These are phyloP conservation scores for Meleagris gallopavo DNA, from an alignment of 2,113 vertebrate species.

Conservation along the genomic window DNA sequence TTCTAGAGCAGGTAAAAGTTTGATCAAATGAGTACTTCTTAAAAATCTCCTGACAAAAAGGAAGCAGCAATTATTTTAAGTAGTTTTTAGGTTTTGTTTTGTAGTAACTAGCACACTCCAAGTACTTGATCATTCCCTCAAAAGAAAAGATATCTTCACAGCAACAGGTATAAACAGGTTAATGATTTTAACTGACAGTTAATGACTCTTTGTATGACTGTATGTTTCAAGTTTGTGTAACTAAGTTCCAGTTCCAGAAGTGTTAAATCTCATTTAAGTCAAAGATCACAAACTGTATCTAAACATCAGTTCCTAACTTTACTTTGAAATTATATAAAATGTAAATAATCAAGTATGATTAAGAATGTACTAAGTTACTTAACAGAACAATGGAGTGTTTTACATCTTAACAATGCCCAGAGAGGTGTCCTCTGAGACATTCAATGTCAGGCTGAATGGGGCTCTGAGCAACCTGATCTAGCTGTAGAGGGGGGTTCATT, in stretches of 20 bases:
- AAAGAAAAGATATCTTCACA: not conserved
- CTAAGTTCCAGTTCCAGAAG: not conserved
- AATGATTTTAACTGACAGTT: not conserved
- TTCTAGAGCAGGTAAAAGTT: not conserved
- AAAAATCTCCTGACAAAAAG: not conserved
- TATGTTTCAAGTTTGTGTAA: not conserved
- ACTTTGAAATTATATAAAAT: not conserved
- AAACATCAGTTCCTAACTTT: not conserved
- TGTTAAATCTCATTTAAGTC: not conserved
- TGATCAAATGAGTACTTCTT: too few species aligned
- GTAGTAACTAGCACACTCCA: not conserved
- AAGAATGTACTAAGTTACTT: not conserved
- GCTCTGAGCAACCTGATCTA: too few species aligned
- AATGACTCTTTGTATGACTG: not conserved
- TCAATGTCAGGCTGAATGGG: too few species aligned
- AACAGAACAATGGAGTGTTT: not conserved
- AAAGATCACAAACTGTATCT: not conserved
- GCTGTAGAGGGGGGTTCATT: too few species aligned
- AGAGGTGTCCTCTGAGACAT: too few species aligned
- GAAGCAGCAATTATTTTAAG: not conserved
- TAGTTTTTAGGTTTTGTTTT: not conserved
- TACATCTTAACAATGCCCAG: not conserved
- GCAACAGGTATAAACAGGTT: not conserved
- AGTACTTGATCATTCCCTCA: not conserved
- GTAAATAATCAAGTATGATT: not conserved